Percentiles rank a stretch among this genome's conserved stretches.
These are phyloP conservation scores for Chrysochloris asiatica DNA, from an alignment of 2,113 vertebrate genomes.

Conservation along the genomic window DNA sequence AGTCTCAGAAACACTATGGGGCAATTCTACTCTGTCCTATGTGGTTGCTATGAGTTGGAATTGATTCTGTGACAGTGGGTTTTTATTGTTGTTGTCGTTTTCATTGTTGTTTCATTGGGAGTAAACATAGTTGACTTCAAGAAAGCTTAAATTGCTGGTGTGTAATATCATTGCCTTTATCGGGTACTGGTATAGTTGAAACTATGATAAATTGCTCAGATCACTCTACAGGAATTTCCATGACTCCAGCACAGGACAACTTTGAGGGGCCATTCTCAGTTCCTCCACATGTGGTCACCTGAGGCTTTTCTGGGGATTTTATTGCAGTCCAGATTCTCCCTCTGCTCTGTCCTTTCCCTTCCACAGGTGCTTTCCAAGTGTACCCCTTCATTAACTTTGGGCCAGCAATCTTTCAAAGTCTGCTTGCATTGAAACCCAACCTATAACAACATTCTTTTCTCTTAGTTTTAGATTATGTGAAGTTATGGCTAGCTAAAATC, in stretches of 20 bases:
- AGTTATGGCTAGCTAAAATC: neutral
- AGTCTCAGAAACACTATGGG: no score
- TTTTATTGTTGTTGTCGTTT: no score
- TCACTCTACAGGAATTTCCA: neutral
- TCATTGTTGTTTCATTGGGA: neutral
- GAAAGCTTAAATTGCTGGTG: neutral
- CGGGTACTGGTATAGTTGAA: neutral
- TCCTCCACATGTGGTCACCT: no score
- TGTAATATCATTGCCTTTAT: neutral
- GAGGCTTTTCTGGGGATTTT: neutral
- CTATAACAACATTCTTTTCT: neutral
- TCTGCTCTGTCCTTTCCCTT: neutral
- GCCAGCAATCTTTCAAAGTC: neutral
- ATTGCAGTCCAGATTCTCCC: neutral
- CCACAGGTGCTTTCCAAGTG: neutral
- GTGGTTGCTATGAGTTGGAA: neutral
- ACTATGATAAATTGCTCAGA: neutral
- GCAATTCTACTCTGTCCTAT: no score
- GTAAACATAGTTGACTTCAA: neutral
- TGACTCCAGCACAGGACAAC: neutral
- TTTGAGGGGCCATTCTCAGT: neutral
- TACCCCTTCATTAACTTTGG: neutral
- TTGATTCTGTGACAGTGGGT: neutral
- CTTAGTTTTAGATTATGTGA: constrained; percentile 4
- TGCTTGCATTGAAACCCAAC: neutral